These are phyloP conservation scores for Cotesia chilonis DNA, from an alignment of 1,140 invertebrate genomes.

Conservation along the genomic window DNA sequence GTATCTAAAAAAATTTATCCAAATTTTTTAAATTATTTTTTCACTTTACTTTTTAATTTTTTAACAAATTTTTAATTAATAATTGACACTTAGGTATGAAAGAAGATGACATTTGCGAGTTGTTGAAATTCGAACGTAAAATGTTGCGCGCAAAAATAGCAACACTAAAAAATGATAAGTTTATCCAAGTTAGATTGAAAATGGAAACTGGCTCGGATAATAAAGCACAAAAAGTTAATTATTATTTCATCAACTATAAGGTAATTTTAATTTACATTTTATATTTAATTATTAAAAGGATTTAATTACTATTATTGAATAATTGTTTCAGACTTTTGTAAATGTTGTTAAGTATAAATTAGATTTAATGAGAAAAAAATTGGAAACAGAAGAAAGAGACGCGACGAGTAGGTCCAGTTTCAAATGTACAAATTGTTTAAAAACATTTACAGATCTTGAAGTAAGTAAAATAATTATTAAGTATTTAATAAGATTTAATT, in stretches of 20 bases:
- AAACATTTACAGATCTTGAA: slow-evolving; percentile 90
- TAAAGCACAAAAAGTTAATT: slow-evolving; percentile 96
- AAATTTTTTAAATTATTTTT: slow-evolving; percentile 17
- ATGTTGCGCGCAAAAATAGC: slow-evolving; percentile 88
- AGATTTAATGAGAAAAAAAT: slow-evolving; percentile 92
- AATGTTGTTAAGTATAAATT: slow-evolving; percentile 98
- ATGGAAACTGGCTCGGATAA: slow-evolving; percentile 95
- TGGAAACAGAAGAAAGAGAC: slow-evolving; percentile 94
- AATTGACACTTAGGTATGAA: slow-evolving; percentile 79
- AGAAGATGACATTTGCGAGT: slow-evolving; percentile 94
- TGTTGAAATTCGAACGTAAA: slow-evolving; percentile 94
- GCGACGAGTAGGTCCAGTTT: slow-evolving; percentile 95
- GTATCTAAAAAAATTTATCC: slow-evolving; percentile 45
- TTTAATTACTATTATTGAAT: slow-evolving; percentile 9
- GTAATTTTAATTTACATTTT: slow-evolving; percentile 53
- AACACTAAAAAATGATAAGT: slow-evolving; percentile 90
- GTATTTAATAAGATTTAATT: too few relatives aligned
- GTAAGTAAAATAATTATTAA: slow-evolving; percentile 55
- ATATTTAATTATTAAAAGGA: slow-evolving; percentile 14
- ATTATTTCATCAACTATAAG: slow-evolving; percentile 98
- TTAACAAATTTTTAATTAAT: slow-evolving; percentile 16
- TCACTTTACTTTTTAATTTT: not conserved
- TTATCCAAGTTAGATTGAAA: slow-evolving; percentile 90
- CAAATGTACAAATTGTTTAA: slow-evolving; percentile 89
- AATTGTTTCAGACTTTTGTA: slow-evolving; percentile 79